Percentiles rank a stretch among this genome's conserved stretches.
These are phyloP conservation scores for Trissolcus basalis DNA, from an alignment of 1,140 invertebrate species.

Conservation along the genomic window DNA sequence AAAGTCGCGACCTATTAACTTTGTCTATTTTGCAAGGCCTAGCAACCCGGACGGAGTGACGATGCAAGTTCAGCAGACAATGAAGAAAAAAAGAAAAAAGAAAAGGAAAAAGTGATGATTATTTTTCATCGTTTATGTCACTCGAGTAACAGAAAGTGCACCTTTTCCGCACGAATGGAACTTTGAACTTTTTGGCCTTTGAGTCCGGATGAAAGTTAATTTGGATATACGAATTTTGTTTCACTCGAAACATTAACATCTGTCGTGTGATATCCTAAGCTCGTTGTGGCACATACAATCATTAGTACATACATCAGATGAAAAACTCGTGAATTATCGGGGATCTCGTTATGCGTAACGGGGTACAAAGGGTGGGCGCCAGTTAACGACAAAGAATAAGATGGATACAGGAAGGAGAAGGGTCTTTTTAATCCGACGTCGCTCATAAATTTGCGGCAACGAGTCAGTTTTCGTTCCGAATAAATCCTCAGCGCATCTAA, in stretches of 20 bases:
- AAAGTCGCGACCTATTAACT: conserved; percentile 46
- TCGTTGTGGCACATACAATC: conserved; percentile 23
- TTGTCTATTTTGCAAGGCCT: conserved; percentile 23
- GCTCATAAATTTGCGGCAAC: conserved; percentile 74
- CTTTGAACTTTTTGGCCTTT: too few relatives aligned
- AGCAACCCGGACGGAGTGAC: neutral
- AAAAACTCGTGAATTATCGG: conserved; percentile 61
- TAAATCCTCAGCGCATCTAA: conserved; percentile 68
- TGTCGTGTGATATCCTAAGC: conserved; percentile 40
- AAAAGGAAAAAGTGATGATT: neutral
- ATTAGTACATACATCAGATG: conserved; percentile 59
- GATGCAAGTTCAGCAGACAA: neutral
- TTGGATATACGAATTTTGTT: neutral
- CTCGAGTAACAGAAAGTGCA: neutral
- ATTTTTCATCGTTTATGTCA: neutral
- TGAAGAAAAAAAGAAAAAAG: neutral
- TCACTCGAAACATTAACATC: conserved; percentile 58
- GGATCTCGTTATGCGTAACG: conserved; percentile 73
- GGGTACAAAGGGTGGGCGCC: conserved; percentile 66
- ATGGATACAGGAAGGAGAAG: conserved; percentile 57
- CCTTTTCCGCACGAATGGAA: too few relatives aligned
- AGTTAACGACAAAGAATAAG: conserved; percentile 51
- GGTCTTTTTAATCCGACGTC: conserved; percentile 70
- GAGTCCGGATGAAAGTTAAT: too few relatives aligned
- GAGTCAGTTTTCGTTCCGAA: conserved; percentile 70